phyloP scores from a whole-genome alignment of 1,140 invertebrate genomes.

The Bombus sylvicola region DNA sequence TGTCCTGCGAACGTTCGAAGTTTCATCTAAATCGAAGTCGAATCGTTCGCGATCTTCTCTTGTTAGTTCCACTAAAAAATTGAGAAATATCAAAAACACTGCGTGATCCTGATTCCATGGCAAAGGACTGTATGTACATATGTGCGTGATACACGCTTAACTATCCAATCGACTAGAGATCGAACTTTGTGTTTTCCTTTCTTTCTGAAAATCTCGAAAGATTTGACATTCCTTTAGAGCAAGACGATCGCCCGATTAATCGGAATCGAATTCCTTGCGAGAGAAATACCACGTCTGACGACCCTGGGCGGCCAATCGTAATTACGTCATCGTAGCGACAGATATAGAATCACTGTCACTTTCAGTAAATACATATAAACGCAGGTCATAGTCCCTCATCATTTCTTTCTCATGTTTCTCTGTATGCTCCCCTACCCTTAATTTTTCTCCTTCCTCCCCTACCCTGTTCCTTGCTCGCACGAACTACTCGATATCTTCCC shows the following conservation, averaged over 20 bases:
- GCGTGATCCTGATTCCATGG: neutral
- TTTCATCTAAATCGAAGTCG: too few relatives aligned
- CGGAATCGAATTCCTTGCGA: constrained; percentile 48
- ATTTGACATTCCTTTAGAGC: constrained; percentile 14
- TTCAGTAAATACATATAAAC: constrained; percentile 60
- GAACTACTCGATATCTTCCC: neutral
- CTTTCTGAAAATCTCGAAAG: neutral
- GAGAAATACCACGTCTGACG: constrained; percentile 49
- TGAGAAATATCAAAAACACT: too few relatives aligned
- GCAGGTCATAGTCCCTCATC: constrained; percentile 63
- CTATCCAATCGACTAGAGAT: neutral
- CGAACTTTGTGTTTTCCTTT: neutral
- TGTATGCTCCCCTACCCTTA: neutral
- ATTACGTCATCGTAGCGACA: constrained; percentile 61
- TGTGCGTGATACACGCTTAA: too few relatives aligned
- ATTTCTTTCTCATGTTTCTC: constrained; percentile 32
- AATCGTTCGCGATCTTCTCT: too few relatives aligned
- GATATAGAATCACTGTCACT: constrained; percentile 70
- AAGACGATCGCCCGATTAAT: constrained; percentile 33
- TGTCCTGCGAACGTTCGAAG: too few relatives aligned
- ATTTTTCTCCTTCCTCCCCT: neutral
- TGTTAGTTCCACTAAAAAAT: too few relatives aligned
- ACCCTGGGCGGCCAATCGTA: constrained; percentile 57
- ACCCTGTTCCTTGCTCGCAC: neutral
- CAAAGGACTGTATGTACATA: neutral